Conservation (phyloP, 1,140 invertebrate species). For the Medauroidea extradentata region DNA sequence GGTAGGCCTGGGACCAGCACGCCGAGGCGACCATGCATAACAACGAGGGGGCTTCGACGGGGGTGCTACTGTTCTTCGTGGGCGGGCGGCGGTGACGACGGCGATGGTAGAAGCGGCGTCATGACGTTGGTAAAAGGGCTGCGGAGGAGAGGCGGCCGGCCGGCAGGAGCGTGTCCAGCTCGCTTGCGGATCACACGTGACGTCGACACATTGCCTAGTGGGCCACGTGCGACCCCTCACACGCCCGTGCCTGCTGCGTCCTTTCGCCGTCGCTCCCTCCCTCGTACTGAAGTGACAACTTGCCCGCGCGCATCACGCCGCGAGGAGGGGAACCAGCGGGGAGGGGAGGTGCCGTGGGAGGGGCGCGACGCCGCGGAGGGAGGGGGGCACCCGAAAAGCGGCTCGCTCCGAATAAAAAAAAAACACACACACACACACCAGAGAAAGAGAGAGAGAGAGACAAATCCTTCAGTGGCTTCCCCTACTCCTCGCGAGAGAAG, state of each 20-base stretch:
- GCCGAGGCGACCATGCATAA: too few relatives aligned
- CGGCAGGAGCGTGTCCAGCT: neutral
- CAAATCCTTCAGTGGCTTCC: constrained; percentile 5
- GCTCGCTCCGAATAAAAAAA: too few relatives aligned
- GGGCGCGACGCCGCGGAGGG: neutral
- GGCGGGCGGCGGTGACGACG: too few relatives aligned
- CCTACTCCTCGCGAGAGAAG: too few relatives aligned
- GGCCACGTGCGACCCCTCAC: neutral
- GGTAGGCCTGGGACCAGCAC: too few relatives aligned
- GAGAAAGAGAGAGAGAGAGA: neutral
- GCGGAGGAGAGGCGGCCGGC: too few relatives aligned
- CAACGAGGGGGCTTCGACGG: too few relatives aligned
- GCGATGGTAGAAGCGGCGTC: too few relatives aligned
- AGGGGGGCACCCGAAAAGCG: neutral
- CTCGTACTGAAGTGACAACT: constrained; percentile 6
- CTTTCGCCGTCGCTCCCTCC: constrained; percentile 6
- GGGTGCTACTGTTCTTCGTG: too few relatives aligned
- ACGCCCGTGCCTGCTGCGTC: neutral
- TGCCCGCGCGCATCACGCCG: neutral
- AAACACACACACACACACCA: neutral
- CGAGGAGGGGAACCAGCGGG: neutral
- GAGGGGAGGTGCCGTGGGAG: neutral
- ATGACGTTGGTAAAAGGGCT: too few relatives aligned
- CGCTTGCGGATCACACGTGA: neutral
- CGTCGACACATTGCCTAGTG: neutral